Percentiles rank a stretch among this genome's conserved stretches.
Conservation (phyloP, 2,797 vertebrate genomes). For the Coreius guichenoti region DNA sequence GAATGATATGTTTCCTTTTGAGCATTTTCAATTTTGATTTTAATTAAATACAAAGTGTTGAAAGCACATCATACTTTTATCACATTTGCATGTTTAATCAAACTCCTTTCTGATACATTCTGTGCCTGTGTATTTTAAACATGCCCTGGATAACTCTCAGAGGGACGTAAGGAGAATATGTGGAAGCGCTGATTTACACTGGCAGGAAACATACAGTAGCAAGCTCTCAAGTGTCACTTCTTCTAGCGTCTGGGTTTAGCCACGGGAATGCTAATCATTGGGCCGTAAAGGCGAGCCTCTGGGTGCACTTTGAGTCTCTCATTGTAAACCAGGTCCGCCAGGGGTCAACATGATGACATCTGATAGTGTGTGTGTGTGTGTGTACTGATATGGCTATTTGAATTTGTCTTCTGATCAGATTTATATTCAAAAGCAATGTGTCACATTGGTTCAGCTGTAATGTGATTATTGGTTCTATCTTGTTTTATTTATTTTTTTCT, state of each 20-base stretch:
- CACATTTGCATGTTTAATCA: slow-evolving; percentile 2
- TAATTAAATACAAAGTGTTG: slow-evolving; percentile 8
- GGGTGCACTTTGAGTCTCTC: slow-evolving; percentile 45
- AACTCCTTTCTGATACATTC: slow-evolving; percentile 6
- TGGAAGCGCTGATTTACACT: slow-evolving; percentile 48
- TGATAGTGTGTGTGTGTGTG: slow-evolving; percentile 30
- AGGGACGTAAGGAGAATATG: slow-evolving; percentile 39
- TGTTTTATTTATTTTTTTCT: not conserved
- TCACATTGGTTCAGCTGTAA: slow-evolving; percentile 47
- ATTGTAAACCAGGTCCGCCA: slow-evolving; percentile 42
- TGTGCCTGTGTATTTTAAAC: slow-evolving; percentile 2
- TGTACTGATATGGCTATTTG: slow-evolving; percentile 8
- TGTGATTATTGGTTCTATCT: slow-evolving; percentile 50
- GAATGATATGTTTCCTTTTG: not conserved
- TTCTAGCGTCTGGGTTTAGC: slow-evolving; percentile 59
- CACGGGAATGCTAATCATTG: slow-evolving; percentile 51
- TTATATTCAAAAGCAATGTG: slow-evolving; percentile 51
- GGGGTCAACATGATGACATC: slow-evolving; percentile 52
- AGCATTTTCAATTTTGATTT: not conserved
- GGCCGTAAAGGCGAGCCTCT: slow-evolving; percentile 49
- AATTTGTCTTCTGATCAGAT: slow-evolving; percentile 36
- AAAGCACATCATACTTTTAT: slow-evolving; percentile 8
- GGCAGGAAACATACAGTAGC: slow-evolving; percentile 58
- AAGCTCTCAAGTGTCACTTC: slow-evolving; percentile 58
- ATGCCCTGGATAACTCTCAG: slow-evolving; percentile 41